Conservation (phyloP, 2,797 vertebrate genomes). For the Bradypodion ventrale region DNA sequence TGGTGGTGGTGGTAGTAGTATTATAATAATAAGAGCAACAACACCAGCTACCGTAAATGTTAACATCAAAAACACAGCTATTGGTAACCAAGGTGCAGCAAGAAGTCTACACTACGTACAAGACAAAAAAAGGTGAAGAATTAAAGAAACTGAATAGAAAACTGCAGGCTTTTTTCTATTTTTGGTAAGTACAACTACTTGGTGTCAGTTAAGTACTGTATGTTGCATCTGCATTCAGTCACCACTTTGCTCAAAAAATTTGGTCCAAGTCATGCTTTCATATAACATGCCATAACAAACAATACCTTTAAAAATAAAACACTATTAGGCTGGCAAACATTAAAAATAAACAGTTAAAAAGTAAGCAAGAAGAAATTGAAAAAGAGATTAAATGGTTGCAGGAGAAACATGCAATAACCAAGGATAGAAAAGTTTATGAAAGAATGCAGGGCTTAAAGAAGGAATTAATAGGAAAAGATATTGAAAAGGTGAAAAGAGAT, state of each 20-base stretch:
- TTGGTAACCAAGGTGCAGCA: slow-evolving; percentile 50
- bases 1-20: no score
- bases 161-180: background rate
- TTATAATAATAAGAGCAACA: no score
- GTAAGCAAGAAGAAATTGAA: no score
- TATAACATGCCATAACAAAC: background rate
- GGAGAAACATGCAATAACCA: no score
- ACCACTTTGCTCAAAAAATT: background rate
- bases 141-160: background rate
- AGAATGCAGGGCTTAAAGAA: no score
- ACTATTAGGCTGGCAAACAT: no score
- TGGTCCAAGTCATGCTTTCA: background rate
- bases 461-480: no score
- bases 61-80: slow-evolving; percentile 23
- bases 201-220: background rate
- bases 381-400: no score
- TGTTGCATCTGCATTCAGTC: background rate
- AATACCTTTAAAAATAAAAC: background rate
- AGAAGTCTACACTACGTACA: accelerated
- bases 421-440: no score
- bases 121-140: background rate
- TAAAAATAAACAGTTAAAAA: no score
- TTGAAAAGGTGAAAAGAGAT: no score
- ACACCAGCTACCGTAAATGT: no score
- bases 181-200: background rate